Percentiles rank a stretch among this genome's conserved stretches.
These are phyloP conservation scores for Crotalus horridus DNA, from an alignment of 2,113 vertebrate species.

Conservation along the genomic window DNA sequence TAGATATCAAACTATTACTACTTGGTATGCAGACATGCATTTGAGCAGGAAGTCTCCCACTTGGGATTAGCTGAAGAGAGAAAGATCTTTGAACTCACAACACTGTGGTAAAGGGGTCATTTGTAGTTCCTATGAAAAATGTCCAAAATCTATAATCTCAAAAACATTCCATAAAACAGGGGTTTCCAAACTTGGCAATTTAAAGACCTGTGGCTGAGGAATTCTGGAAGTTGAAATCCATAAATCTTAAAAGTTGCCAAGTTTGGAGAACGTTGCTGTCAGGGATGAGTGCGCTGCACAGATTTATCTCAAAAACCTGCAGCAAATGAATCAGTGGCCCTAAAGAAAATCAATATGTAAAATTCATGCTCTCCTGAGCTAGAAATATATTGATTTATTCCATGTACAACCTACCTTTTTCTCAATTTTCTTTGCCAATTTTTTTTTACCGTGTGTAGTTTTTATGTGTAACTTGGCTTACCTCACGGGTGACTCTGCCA, in stretches of 20 bases:
- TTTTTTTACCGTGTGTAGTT: background rate
- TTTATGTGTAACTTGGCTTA: constrained; percentile 62
- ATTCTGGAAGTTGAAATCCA: background rate
- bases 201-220: background rate
- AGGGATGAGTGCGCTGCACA: background rate
- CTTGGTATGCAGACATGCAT: too few relatives aligned
- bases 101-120: background rate
- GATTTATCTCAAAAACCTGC: background rate
- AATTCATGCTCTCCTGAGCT: background rate
- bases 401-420: background rate
- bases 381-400: background rate
- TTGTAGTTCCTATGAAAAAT: background rate
- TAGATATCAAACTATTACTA: background rate
- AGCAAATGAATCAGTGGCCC: background rate
- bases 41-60: background rate
- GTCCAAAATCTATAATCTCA: background rate
- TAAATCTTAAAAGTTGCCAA: background rate
- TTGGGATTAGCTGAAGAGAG: constrained; percentile 32
- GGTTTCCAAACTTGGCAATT: background rate
- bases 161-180: background rate
- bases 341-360: background rate
- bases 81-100: constrained; percentile 27
- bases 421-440: background rate
- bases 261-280: background rate
- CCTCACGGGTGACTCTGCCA: constrained; percentile 97